These are phyloP conservation scores for Crocallis elinguaria DNA, from an alignment of 2,888 invertebrate species.

Conservation along the genomic window DNA sequence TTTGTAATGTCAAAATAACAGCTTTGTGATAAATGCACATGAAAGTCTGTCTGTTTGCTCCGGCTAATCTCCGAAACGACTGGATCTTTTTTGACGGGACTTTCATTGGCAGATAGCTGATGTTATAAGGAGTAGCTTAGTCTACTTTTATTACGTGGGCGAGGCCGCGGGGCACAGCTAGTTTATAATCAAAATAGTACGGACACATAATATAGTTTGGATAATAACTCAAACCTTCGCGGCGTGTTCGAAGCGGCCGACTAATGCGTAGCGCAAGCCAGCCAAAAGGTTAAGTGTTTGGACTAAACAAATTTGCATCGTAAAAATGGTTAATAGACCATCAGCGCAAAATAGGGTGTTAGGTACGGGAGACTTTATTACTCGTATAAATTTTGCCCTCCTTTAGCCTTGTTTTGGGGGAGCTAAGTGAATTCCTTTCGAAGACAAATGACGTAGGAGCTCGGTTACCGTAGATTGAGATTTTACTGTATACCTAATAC, in stretches of 20 bases:
- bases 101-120: too few relatives aligned
- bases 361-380: conserved; percentile 46
- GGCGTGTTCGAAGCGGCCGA: conserved; percentile 4
- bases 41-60: too few relatives aligned
- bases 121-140: too few relatives aligned
- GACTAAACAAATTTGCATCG: conserved; percentile 58
- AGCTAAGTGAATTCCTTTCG: conserved; percentile 34
- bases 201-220: neutral
- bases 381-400: conserved; percentile 47
- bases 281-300: conserved; percentile 47
- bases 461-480: conserved; percentile 7
- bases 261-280: conserved; percentile 8
- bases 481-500: neutral
- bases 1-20: too few relatives aligned
- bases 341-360: conserved; percentile 47
- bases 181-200: too few relatives aligned
- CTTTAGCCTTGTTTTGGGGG: conserved; percentile 31
- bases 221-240: neutral
- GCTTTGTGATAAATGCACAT: too few relatives aligned
- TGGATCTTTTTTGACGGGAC: too few relatives aligned
- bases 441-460: conserved; percentile 14
- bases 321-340: conserved; percentile 57
- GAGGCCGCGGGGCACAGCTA: too few relatives aligned
- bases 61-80: too few relatives aligned
- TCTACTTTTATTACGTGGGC: too few relatives aligned